phyloP scores from a whole-genome alignment of 2,113 vertebrate species.

The Labrus mixtus region DNA sequence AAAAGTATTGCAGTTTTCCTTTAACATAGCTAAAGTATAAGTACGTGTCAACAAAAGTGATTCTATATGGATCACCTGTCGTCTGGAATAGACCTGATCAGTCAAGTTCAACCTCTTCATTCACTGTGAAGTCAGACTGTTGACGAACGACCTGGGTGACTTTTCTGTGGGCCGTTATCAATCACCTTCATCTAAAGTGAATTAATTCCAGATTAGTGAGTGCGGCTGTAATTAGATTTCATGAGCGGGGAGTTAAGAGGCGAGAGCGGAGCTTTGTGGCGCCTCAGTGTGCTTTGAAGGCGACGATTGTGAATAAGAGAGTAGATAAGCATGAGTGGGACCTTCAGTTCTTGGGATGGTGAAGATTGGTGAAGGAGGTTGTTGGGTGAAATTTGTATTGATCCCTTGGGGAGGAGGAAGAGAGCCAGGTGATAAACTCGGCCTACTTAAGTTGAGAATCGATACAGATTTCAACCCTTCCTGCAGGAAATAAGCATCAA shows the following conservation, averaged over 20 bases:
- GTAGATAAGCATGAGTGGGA: slow-evolving; percentile 62
- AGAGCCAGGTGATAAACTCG: slow-evolving; percentile 87
- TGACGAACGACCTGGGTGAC: slow-evolving; percentile 69
- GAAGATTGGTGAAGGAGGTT: slow-evolving; percentile 59
- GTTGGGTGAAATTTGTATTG: slow-evolving; percentile 89
- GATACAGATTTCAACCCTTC: slow-evolving; percentile 89
- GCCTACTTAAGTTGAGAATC: slow-evolving; percentile 90
- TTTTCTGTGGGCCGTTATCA: slow-evolving; percentile 71
- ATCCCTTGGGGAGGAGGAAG: slow-evolving; percentile 85
- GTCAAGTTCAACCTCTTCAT: slow-evolving; percentile 56
- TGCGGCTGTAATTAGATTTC: slow-evolving; percentile 75
- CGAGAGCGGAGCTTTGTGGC: slow-evolving; percentile 52
- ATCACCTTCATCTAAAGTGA: slow-evolving; percentile 78
- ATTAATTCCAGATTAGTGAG: slow-evolving; percentile 79
- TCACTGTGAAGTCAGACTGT: slow-evolving; percentile 57
- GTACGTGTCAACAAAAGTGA: background rate
- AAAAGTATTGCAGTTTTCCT: background rate
- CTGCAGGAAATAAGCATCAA: slow-evolving; percentile 86
- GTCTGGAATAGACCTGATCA: slow-evolving; percentile 30
- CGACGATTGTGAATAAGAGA: slow-evolving; percentile 47
- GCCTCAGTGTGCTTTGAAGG: slow-evolving; percentile 29
- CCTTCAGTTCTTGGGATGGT: slow-evolving; percentile 61
- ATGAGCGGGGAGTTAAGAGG: slow-evolving; percentile 60
- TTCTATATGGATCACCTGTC: slow-evolving; percentile 9
- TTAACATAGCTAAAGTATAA: background rate